These are phyloP conservation scores for Eristalinus aeneus DNA, from an alignment of 2,888 invertebrate species.

Conservation along the genomic window DNA sequence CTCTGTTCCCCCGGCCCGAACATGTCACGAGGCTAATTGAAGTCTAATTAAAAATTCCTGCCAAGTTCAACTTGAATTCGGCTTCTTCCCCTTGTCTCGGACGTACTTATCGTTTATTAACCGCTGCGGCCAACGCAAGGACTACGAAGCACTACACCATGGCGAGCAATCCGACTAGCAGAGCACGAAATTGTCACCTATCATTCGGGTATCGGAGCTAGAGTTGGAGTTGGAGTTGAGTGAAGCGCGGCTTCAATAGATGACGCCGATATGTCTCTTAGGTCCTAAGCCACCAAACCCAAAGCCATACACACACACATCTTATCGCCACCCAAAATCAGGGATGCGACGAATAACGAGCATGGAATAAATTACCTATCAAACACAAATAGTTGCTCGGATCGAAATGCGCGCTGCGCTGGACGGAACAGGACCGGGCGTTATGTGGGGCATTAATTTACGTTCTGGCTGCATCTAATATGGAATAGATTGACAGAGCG, in stretches of 20 bases:
- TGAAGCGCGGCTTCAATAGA: slow-evolving; percentile 75
- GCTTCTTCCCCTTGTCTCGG: slow-evolving; percentile 10
- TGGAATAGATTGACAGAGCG: slow-evolving; percentile 66
- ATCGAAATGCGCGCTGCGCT: slow-evolving; percentile 6
- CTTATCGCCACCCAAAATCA: slow-evolving; percentile 70
- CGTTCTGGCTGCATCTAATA: slow-evolving; percentile 67
- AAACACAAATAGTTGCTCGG: slow-evolving; percentile 53
- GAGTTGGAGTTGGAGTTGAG: slow-evolving; percentile 51
- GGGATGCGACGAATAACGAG: slow-evolving; percentile 69
- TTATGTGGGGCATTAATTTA: slow-evolving; percentile 69
- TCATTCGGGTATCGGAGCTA: slow-evolving; percentile 48
- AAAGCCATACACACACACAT: slow-evolving; percentile 41
- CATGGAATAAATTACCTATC: slow-evolving; percentile 70
- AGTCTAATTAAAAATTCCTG: slow-evolving; percentile 61
- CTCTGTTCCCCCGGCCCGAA: not conserved
- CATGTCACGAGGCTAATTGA: slow-evolving; percentile 67
- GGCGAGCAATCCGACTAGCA: slow-evolving; percentile 44
- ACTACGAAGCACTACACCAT: slow-evolving; percentile 7
- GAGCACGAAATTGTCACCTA: slow-evolving; percentile 67
- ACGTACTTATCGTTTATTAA: slow-evolving; percentile 34
- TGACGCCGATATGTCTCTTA: slow-evolving; percentile 79
- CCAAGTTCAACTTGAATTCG: slow-evolving; percentile 5
- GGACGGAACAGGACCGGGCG: slow-evolving; percentile 39
- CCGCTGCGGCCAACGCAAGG: slow-evolving; percentile 25
- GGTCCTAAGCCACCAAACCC: slow-evolving; percentile 53